Percentiles rank a stretch among this genome's conserved stretches.
Conservation (phyloP, 1,140 invertebrate species). For the Caenorhabditis remanei region DNA sequence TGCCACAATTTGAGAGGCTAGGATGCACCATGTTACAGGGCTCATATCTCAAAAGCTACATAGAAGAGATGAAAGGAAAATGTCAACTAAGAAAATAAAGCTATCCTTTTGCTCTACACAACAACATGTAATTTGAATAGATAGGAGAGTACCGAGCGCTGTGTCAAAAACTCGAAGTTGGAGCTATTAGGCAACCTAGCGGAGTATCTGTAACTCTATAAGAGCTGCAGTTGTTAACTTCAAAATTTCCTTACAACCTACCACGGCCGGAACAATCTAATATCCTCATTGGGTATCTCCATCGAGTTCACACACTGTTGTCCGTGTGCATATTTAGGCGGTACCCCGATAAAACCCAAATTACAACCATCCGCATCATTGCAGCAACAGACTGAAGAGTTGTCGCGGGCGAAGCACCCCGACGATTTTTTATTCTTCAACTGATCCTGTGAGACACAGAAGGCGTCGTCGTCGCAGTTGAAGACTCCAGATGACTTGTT, state of each 20-base stretch:
- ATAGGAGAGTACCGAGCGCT: too few relatives aligned
- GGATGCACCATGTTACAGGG: too few relatives aligned
- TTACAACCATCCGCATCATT: conserved; percentile 62
- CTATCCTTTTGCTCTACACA: too few relatives aligned
- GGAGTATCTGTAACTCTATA: too few relatives aligned
- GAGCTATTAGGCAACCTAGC: too few relatives aligned
- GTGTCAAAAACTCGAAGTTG: too few relatives aligned
- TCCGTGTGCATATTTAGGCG: conserved; percentile 49
- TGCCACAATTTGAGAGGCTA: too few relatives aligned
- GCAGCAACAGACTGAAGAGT: conserved; percentile 58
- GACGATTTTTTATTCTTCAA: conserved; percentile 59
- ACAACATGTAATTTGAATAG: too few relatives aligned
- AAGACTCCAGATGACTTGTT: conserved; percentile 60
- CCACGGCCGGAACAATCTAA: conserved; percentile 46
- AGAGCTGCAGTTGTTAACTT: too few relatives aligned
- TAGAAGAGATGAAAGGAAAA: too few relatives aligned
- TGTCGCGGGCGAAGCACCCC: conserved; percentile 53
- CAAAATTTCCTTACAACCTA: conserved; percentile 18
- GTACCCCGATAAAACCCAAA: conserved; percentile 44
- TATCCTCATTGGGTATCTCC: conserved; percentile 55
- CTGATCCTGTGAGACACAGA: conserved; percentile 52
- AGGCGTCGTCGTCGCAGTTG: conserved; percentile 58
- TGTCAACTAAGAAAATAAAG: too few relatives aligned
- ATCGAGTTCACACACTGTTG: conserved; percentile 55
- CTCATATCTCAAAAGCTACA: too few relatives aligned